Base-by-base conservation (phyloP, 2,113 vertebrate species). In the Silurus asotus region DNA sequence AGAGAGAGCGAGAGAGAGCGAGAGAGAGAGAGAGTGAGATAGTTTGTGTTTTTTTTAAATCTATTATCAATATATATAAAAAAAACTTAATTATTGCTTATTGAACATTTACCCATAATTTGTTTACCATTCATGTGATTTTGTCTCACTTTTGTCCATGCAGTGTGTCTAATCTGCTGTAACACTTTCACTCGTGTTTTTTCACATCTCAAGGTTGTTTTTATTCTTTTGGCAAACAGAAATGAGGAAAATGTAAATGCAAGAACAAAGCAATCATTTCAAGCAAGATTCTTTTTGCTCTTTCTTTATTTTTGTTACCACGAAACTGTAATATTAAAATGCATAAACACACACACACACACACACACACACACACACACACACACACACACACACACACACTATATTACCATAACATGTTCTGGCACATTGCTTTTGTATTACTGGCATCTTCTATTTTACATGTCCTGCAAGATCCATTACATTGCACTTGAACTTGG, bases 181-280 rank as follows among this genome's bases (percentile, higher is more conserved):
- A 58, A 23, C 10, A 15, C 28, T 81, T 72, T 83, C 83, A 80
- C 77, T 87, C 81, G 56, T 20, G 17, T 70, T 81, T 25, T 76
- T 70, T 67, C 80, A 56, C 65, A 19, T 20, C 56, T 23, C 20
- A 56, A 51, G 75, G 10, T 23, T 25, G 25, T 28, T 86, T 70
- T 59, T 61, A 88, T 85, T 76, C 55, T 69, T 56, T 82, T 70
- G 75, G 74, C 65, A 75, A 88, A 81, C 75, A 86, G 86, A 72
- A 81, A 72, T 82, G 64, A 59, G 69, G 76, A 89, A 86, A 88
- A 83, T 84, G 82, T 84, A 90, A 86, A 83, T 72, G 53, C 45
- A 20, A 37, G 62, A 61, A 83, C 59, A 84, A 87, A 83, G 83
- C 55, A 82, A 88, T 84, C 64, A 77, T 72, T 88, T 83, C 81